phyloP scores from a whole-genome alignment of 2,797 vertebrate species.

The Lutjanus argentimaculatus region DNA sequence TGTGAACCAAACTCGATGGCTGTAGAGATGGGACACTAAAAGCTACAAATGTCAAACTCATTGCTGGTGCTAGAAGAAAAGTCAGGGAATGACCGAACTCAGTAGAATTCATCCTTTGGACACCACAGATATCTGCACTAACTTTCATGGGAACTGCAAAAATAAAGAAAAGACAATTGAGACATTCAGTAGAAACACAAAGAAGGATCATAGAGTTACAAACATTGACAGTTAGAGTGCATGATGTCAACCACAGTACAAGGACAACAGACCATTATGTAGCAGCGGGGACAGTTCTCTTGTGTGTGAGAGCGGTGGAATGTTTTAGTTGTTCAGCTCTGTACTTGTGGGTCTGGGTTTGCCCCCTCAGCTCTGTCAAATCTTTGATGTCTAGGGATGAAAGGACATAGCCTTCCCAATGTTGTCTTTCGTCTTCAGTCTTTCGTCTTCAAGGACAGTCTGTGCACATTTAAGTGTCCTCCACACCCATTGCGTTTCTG shows the following conservation, averaged over 20 bases:
- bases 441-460: slow-evolving; percentile 44
- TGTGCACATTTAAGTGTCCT: slow-evolving; percentile 50
- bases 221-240: background rate
- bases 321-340: slow-evolving; percentile 12
- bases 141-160: background rate
- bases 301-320: slow-evolving; percentile 19
- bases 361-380: slow-evolving; percentile 36
- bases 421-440: slow-evolving; percentile 49
- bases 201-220: background rate
- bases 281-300: background rate
- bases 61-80: background rate
- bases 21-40: background rate
- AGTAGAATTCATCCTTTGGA: background rate
- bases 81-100: background rate
- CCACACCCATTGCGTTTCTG: slow-evolving; percentile 58
- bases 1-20: background rate
- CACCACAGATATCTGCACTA: background rate
- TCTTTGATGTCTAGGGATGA: slow-evolving; percentile 74
- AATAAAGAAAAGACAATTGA: background rate
- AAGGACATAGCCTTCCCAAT: slow-evolving; percentile 49
- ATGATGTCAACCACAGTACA: background rate
- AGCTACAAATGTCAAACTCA: background rate
- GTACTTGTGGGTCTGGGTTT: slow-evolving; percentile 35
- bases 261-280: slow-evolving; percentile 5
- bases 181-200: background rate